Evolutionary conservation across 1,140 invertebrate genomes (phyloP), one percentile per base, ranked within the genome.

Genomic region (Drosophila obscura): DNA sequence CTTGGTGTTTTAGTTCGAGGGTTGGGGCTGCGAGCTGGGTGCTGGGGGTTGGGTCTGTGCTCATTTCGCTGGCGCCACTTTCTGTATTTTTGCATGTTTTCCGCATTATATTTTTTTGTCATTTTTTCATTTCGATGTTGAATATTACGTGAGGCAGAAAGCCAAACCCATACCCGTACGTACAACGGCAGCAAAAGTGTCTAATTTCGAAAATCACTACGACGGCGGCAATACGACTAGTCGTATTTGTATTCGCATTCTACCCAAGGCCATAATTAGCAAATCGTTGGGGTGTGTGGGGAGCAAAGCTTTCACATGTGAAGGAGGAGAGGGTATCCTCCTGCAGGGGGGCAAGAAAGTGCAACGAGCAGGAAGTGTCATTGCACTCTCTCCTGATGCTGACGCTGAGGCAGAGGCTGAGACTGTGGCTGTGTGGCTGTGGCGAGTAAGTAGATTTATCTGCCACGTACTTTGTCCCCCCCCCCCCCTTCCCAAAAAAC

Each of bases 401-500:
- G 63, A 19, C 19, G 19, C 19, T 19, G 19, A 19, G 19, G 19
- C 19, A 19, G 19, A 19, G 19, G 19, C 31, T 35, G 31, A 63
- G 41, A 16, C 50, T 44, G 15, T 16, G 41, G 3, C 53, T 1
- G 19, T 49, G 41, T 22, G 45, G 26, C 50, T 13, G 45, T 49
- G 31, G 60, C 66, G 44, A 60, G 28, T 45, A 15, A 57, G 75
- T 52, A 80, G 83, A 87, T 87, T 87, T 87, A 87, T 87, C 83
- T 85, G 61, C 66, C 63, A 60, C 78, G 83, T 87, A 87, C 82
- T 87, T 82, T 87, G 83, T 75, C 83, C 82, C 83, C 73, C 49
- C 59, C 9, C 1, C 16, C 4, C 28, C 8, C 58, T 63, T 44
- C 67, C 67, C 67, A 62, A 74, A 87, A 87, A 35, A 88, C 81